Evolutionary conservation across 35 echinoderm and acorn worm genomes (phyloP).

Genomic region (Ophiothrix spiculata): DNA sequence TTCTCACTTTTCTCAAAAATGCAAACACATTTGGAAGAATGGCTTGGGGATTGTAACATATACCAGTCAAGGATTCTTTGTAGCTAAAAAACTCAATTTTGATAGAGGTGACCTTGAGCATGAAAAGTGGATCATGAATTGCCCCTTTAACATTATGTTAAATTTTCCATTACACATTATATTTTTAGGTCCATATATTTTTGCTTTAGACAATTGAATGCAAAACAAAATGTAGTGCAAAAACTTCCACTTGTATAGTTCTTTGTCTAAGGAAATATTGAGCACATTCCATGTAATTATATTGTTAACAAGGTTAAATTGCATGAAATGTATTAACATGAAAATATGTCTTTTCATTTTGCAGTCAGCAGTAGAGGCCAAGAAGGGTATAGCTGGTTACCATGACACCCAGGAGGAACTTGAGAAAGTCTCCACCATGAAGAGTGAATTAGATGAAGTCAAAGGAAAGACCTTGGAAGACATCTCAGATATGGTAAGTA

Average conservation of each 20-base stretch:
- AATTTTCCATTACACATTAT: too few species aligned
- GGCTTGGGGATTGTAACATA: too few species aligned
- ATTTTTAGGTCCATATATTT: too few species aligned
- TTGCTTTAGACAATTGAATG: too few species aligned
- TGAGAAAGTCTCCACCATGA: conserved; percentile 94
- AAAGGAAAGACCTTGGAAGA: conserved; percentile 95
- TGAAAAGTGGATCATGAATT: too few species aligned
- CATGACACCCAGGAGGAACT: conserved; percentile 99
- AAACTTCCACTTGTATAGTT: background rate
- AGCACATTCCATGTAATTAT: background rate
- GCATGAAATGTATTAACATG: background rate
- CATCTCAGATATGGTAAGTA: conserved; percentile 94
- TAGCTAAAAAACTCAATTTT: too few species aligned
- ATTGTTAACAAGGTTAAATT: background rate
- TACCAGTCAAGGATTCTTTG: too few species aligned
- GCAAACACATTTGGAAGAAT: too few species aligned
- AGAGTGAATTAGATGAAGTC: conserved; percentile 93
- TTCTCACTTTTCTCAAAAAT: too few species aligned
- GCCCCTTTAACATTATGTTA: too few species aligned
- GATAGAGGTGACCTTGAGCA: too few species aligned
- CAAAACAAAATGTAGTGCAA: too few species aligned
- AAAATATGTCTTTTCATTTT: background rate
- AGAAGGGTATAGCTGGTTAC: conserved; percentile 98
- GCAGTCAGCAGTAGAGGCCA: conserved; percentile 76
- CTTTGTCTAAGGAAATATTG: background rate